phyloP scores from a whole-genome alignment of 2,113 vertebrate species.

The Morphnarchus princeps region DNA sequence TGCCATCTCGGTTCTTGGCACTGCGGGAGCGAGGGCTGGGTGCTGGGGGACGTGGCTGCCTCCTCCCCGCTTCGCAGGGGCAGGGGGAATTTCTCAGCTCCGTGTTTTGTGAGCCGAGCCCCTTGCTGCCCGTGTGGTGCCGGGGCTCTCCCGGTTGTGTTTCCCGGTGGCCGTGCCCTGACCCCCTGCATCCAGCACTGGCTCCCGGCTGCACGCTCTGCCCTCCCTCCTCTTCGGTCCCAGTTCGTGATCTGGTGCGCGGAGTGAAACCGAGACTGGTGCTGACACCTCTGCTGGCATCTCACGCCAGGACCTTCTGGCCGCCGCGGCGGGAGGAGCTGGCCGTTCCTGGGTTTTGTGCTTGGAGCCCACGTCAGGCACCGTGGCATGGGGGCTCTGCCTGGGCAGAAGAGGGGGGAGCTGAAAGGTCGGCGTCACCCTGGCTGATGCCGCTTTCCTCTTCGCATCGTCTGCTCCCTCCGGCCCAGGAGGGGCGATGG shows the following conservation, averaged over 20 bases:
- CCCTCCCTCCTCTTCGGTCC: background rate
- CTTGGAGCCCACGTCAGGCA: fast-evolving
- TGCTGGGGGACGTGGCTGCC: background rate
- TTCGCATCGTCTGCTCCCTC: background rate
- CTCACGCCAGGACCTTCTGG: background rate
- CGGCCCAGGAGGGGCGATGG: background rate
- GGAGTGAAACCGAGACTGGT: fast-evolving
- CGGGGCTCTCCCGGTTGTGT: fast-evolving
- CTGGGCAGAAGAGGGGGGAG: background rate
- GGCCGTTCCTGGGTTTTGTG: background rate
- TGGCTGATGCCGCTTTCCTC: background rate
- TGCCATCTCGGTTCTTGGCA: background rate
- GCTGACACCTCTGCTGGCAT: background rate
- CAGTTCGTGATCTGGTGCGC: background rate
- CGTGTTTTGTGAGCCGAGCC: background rate
- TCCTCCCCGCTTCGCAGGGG: background rate
- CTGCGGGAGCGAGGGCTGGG: background rate
- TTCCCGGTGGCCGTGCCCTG: fast-evolving
- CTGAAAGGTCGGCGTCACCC: background rate
- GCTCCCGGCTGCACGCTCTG: background rate
- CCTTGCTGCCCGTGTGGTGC: fast-evolving
- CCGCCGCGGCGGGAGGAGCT: background rate
- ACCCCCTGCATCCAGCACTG: background rate
- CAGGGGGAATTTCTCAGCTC: background rate
- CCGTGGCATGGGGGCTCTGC: fast-evolving